Evolutionary conservation across 2,113 vertebrate genomes (phyloP), one percentile per base, ranked within the genome.

Genomic region (Heptranchias perlo): DNA sequence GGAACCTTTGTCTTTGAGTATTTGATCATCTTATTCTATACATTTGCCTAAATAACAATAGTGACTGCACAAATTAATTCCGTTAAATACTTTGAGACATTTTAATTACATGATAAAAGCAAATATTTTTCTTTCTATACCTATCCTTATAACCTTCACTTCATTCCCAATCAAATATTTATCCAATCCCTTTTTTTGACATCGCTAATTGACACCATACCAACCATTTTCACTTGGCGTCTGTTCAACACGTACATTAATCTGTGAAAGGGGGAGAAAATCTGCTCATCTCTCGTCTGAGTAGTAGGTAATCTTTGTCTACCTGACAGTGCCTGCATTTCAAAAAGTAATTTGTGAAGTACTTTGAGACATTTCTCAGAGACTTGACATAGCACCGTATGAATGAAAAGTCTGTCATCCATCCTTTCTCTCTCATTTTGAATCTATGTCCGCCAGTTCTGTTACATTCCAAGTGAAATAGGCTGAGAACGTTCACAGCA

Each of bases 211-310:
- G 84, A 87, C 47, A 87, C 4, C 13, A 11, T 89, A 52, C 28
- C 28, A 1, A 89, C 86, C 52, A 16, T 58, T 58, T 89, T 89
- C 86, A 89, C 86, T 89, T 89, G 86, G 86, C 49, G 13, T 89
- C 49, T 89, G 86, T 58, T 89, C 86, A 89, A 89, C 25, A 54
- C 49, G 86, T 58, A 4, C 86, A 89, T 89, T 89, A 54, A 89
- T 54, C 25, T 28, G 49, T 89, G 86, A 89, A 87, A 87, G 47
- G 25, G 23, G 7, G 54, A 87, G 54, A 54, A 54, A 54, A 52
- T 52, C 49, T 87, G 49, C 86, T 87, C 86, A 87, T 87, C 86
- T 89, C 52, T 28, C 4, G 10, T 35, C 49, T 49, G 5, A 82
- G n/a, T 44, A 82, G 44, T 54, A 54, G 35, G 49, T 89, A 54